Conservation (phyloP, 2,797 vertebrate species). For the Scolopax bukidnonensis region DNA sequence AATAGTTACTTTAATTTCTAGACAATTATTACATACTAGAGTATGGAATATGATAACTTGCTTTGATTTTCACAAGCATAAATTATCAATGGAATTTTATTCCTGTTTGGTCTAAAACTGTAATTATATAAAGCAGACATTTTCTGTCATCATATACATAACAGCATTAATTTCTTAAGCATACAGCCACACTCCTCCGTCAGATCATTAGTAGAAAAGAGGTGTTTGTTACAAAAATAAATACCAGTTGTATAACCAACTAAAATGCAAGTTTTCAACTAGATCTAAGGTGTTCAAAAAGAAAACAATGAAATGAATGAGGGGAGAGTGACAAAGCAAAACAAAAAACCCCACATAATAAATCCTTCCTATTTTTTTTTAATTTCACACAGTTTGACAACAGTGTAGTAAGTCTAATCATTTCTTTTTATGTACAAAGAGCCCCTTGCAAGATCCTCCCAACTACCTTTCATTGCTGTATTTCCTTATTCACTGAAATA, state of each 20-base stretch:
- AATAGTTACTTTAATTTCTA: conserved; percentile 32
- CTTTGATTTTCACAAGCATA: conserved; percentile 13
- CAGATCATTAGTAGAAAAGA: background rate
- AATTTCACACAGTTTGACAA: background rate
- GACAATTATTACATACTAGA: conserved; percentile 9
- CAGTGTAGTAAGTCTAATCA: background rate
- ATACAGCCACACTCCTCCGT: background rate
- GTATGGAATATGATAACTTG: background rate
- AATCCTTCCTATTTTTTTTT: background rate
- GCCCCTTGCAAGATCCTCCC: background rate
- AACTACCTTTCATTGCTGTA: background rate
- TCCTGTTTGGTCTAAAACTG: conserved; percentile 39
- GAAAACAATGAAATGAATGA: background rate
- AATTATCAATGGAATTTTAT: conserved; percentile 15
- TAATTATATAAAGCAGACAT: conserved; percentile 31
- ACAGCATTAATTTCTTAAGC: background rate
- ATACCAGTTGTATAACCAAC: background rate
- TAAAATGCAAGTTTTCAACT: background rate
- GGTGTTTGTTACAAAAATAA: background rate
- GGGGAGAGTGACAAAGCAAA: background rate
- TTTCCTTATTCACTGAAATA: conserved; percentile 32
- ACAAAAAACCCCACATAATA: background rate
- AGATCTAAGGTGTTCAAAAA: background rate
- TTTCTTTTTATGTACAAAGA: conserved; percentile 21
- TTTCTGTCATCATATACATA: conserved; percentile 2